Base-by-base conservation (phyloP, 2,113 vertebrate species). In the Planiliza haematocheilus region DNA sequence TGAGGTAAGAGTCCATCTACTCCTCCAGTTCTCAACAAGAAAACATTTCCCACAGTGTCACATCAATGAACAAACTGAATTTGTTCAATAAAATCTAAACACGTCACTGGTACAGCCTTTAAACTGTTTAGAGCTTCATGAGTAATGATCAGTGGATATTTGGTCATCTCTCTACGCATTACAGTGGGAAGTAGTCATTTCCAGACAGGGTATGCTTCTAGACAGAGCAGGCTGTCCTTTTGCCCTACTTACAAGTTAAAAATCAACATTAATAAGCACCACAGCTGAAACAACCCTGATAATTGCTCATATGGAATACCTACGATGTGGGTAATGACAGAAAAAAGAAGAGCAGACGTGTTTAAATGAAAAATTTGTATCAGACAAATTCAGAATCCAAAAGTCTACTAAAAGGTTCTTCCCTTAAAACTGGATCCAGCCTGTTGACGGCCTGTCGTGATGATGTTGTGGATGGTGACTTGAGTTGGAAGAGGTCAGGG, bases 401-500 rank as follows among this genome's bases (percentile, higher is more conserved):
- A 43, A 48, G 34, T 41, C 21, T 30, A 62, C 7, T 21, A 49
- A 4, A 9, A 11, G 24, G 11, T 41, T 65, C 18, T 18, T 77
- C 42, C 48, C 43, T 16, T 37, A 38, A 24, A 38, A n/a, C 3
- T 38, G 18, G 17, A 16, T 77, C 14, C 57, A 69, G 65, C 49
- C 9, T 42, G 77, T 30, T 17, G 41, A 77, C 42, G 18, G 30
- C 7, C 36, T 56, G 69, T 56, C 3, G 7, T 18, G 49, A 58
- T 34, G 70, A 62, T 62, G 61, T 57, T 57, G 45, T 46, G 20
- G 46, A 65, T 45, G 37, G 20, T n/a, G 34, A 73, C 43, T 75
- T 3, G 2, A 67, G 38, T 56, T 51, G 46, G 20, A 60, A 20
- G 70, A 66, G 17, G 30, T 70, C 64, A 20, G 36, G 20, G 51